Conservation (phyloP, 2,113 vertebrate species). For the Morphnarchus princeps region DNA sequence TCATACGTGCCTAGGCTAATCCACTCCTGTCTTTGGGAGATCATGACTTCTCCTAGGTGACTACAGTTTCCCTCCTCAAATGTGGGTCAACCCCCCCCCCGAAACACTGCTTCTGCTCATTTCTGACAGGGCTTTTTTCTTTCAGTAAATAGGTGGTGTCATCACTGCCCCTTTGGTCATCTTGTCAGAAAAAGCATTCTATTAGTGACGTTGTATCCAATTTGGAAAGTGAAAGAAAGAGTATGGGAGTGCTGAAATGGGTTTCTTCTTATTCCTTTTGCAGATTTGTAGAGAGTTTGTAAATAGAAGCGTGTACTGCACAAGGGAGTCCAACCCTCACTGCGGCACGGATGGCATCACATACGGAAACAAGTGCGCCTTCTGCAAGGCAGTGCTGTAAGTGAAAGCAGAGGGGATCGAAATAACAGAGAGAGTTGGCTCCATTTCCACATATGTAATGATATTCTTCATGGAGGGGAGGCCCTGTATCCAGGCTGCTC, state of each 20-base stretch:
- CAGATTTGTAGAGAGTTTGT: conserved; percentile 67
- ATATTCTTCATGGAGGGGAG: background rate
- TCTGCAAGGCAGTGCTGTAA: conserved; percentile 76
- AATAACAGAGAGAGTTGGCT: background rate
- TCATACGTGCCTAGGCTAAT: background rate
- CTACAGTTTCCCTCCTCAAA: background rate
- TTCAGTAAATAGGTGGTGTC: background rate
- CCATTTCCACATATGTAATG: fast-evolving
- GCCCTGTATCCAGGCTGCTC: background rate
- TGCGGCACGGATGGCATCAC: conserved; percentile 73
- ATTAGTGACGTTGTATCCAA: background rate
- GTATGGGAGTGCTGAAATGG: background rate
- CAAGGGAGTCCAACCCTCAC: conserved; percentile 73
- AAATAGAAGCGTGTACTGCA: conserved; percentile 66
- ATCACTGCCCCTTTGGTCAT: background rate
- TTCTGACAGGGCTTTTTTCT: background rate
- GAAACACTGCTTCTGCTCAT: background rate
- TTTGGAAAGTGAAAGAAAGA: background rate
- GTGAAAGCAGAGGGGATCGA: background rate
- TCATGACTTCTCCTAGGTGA: background rate
- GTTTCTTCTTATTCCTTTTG: background rate
- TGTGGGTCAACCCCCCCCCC: background rate
- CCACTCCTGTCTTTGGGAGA: background rate
- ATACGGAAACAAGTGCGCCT: conserved; percentile 72
- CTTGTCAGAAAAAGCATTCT: background rate